Conservation (phyloP, 2,888 invertebrate species). For the Caenorhabditis plicata region DNA sequence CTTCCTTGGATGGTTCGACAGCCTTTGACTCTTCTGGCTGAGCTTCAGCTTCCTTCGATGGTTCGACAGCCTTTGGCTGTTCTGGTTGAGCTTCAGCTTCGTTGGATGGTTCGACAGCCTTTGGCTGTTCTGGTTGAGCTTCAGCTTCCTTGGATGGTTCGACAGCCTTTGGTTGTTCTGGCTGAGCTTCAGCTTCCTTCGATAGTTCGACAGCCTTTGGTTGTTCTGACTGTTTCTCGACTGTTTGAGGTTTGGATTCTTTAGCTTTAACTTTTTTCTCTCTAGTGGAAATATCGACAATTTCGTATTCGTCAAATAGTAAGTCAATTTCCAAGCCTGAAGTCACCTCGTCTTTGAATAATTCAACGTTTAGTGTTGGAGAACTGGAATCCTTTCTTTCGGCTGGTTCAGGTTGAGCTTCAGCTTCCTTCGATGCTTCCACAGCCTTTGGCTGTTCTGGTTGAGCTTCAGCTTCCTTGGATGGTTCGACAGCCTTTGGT, state of each 20-base stretch:
- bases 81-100: conserved; percentile 5
- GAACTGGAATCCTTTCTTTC: neutral
- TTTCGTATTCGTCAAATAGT: neutral
- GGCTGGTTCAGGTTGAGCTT: neutral
- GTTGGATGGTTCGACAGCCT: neutral
- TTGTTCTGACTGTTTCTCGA: neutral
- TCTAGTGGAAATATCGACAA: neutral
- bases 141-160: conserved; percentile 4
- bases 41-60: neutral
- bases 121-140: conserved; percentile 9
- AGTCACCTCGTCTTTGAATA: too few species aligned
- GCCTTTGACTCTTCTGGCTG: conserved; percentile 1
- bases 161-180: conserved; percentile 1
- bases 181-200: conserved; percentile 1
- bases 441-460: conserved; percentile 2
- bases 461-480: conserved; percentile 1
- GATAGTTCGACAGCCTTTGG: neutral
- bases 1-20: neutral
- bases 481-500: conserved; percentile 2
- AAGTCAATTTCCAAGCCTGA: neutral
- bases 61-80: conserved; percentile 1
- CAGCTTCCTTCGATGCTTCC: conserved; percentile 1
- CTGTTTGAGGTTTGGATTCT: neutral
- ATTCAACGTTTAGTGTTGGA: neutral
- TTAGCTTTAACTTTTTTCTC: neutral